phyloP scores from a whole-genome alignment of 2,888 invertebrate species.

The Dusona sp. region DNA sequence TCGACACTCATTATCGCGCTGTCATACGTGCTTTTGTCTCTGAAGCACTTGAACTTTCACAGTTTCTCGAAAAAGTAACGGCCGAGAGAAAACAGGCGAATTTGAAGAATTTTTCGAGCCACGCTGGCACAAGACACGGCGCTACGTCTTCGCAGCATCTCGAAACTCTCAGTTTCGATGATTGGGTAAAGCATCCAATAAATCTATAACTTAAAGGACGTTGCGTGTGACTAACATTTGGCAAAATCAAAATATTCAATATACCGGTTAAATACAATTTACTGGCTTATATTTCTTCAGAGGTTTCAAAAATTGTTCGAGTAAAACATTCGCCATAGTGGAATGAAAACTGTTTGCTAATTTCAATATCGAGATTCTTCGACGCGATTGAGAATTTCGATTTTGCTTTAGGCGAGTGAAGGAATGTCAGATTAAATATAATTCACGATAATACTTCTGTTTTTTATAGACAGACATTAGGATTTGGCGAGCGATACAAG shows the following conservation, averaged over 20 bases:
- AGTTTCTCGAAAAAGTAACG: conserved; percentile 94
- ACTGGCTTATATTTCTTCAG: neutral
- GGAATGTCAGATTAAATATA: conserved; percentile 17
- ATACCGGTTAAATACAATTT: neutral
- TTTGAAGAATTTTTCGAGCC: conserved; percentile 85
- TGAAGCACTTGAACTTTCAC: conserved; percentile 95
- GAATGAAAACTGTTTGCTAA: conserved; percentile 20
- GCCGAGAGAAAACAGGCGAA: conserved; percentile 85
- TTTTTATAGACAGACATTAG: conserved; percentile 88
- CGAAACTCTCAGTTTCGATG: conserved; percentile 93
- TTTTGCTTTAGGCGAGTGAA: neutral
- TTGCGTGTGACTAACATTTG: neutral
- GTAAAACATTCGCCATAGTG: too few species aligned
- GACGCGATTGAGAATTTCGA: neutral
- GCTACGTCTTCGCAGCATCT: conserved; percentile 89
- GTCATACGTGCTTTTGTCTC: conserved; percentile 96
- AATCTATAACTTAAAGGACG: neutral
- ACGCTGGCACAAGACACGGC: conserved; percentile 87
- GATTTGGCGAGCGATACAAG: conserved; percentile 92
- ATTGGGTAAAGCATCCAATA: conserved; percentile 91
- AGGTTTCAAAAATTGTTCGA: neutral
- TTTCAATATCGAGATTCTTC: neutral
- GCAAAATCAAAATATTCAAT: conserved; percentile 4
- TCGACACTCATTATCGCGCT: conserved; percentile 94
- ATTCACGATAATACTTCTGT: conserved; percentile 48